phyloP scores from a whole-genome alignment of 2,797 vertebrate species.

The Myotis planiceps region DNA sequence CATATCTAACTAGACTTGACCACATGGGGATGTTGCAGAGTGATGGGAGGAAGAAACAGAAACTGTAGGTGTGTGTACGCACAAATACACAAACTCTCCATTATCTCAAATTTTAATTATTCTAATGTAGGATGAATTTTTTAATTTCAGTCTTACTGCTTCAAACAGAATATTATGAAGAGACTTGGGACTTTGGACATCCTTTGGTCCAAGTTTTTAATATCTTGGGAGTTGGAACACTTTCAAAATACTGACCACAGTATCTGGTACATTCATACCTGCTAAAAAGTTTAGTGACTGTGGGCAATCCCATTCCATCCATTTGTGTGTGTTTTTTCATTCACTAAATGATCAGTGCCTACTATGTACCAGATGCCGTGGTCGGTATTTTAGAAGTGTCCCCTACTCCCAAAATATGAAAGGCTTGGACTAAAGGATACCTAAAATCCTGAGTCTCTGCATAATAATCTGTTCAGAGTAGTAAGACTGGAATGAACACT shows the following conservation, averaged over 20 bases:
- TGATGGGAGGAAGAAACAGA: background rate
- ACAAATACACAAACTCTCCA: background rate
- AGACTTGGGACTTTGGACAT: background rate
- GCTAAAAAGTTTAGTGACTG: background rate
- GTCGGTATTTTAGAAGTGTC: background rate
- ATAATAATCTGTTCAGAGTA: background rate
- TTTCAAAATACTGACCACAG: background rate
- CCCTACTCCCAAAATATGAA: background rate
- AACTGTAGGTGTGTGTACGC: background rate
- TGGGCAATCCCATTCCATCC: background rate
- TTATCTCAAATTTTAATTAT: background rate
- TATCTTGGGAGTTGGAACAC: background rate
- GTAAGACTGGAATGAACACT: background rate
- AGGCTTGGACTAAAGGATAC: background rate
- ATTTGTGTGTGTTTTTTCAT: background rate
- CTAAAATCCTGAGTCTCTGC: background rate
- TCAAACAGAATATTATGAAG: background rate
- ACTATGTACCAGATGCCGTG: background rate
- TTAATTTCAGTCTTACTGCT: conserved; percentile 2
- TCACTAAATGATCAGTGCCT: background rate
- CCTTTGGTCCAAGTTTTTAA: background rate
- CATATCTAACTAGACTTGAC: background rate
- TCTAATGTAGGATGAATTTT: background rate
- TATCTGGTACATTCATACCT: background rate
- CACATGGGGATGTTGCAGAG: background rate